Evolutionary conservation across 2,888 invertebrate species (phyloP), one percentile per base, ranked within the genome.

Genomic region (Acronicta leporina): DNA sequence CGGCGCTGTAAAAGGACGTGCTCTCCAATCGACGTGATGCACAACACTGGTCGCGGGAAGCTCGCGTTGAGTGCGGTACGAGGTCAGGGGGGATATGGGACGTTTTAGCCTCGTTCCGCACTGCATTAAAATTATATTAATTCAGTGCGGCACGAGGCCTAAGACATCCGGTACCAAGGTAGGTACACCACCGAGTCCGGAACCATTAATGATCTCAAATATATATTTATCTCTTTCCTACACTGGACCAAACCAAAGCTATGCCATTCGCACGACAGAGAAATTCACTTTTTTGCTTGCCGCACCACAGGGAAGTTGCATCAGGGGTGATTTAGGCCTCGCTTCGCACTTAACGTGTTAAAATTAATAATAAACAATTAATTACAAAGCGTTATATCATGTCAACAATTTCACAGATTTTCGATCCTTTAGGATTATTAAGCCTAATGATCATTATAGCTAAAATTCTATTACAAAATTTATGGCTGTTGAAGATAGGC

Each of bases 111-210:
- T 51, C 55, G 64, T 52, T 56, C 60, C 52, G 67, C 67, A 53
- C 58, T 58, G 58, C 56, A 55, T 63, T 66, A 58, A 63, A 63
- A 63, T 60, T 53, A 63, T 62, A 64, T 68, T 27, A 27, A 27
- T 27, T 27, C 27, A 27, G 27, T 27, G 27, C 27, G 27, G 27
- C 27, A 27, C 27, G 27, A 27, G 27, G 27, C 27, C 71, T 62
- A 66, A 72, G 51, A 68, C 70, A 76, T 74, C 72, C 55, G 56
- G 62, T 62, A 62, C 56, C 63, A 58, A 58, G 58, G 57, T 56
- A 56, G 55, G 62, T 55, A 56, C 14, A 62, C 55, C 62, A 62
- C 55, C 50, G 62, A 56, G 55, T 63, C 43, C 63, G 53, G 58
- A 11, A 63, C 63, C 63, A 63, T 53, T 63, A 63, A 33, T 42